These are phyloP conservation scores for Gavialis gangeticus DNA, from an alignment of 2,113 vertebrate species.

Conservation along the genomic window DNA sequence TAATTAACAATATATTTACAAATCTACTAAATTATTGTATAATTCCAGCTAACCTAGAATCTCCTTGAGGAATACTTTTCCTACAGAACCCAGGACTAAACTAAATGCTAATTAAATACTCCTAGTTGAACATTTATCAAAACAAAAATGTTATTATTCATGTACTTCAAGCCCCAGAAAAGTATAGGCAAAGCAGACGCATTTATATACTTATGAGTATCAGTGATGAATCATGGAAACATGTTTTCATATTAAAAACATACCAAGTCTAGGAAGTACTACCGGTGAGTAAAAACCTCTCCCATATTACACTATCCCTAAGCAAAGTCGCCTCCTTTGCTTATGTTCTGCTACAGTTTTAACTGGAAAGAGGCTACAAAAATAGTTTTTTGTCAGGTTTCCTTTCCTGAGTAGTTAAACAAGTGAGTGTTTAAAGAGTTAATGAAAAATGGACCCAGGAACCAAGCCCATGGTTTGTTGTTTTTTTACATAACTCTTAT, in stretches of 20 bases:
- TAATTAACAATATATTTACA: not conserved
- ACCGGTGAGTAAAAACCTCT: not conserved
- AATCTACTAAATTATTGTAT: not conserved
- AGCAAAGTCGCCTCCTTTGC: not conserved
- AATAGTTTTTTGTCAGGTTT: not conserved
- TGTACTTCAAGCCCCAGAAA: not conserved
- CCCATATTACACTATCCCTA: not conserved
- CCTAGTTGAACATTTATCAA: not conserved
- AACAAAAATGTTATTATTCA: not conserved
- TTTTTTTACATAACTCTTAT: not conserved
- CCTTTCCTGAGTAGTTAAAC: not conserved
- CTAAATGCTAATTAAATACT: not conserved
- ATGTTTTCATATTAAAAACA: not conserved
- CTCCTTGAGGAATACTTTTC: not conserved
- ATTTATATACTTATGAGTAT: not conserved
- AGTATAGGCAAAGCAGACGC: not conserved
- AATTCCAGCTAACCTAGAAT: not conserved
- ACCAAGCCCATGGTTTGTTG: not conserved
- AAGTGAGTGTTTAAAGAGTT: not conserved
- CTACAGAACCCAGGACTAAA: not conserved
- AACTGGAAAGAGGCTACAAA: not conserved
- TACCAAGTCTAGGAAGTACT: not conserved
- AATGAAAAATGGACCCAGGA: not conserved
- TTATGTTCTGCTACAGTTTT: not conserved
- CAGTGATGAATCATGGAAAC: not conserved